These are phyloP conservation scores for Nephrotoma guestfalica DNA, from an alignment of 2,888 invertebrate species.

Conservation along the genomic window DNA sequence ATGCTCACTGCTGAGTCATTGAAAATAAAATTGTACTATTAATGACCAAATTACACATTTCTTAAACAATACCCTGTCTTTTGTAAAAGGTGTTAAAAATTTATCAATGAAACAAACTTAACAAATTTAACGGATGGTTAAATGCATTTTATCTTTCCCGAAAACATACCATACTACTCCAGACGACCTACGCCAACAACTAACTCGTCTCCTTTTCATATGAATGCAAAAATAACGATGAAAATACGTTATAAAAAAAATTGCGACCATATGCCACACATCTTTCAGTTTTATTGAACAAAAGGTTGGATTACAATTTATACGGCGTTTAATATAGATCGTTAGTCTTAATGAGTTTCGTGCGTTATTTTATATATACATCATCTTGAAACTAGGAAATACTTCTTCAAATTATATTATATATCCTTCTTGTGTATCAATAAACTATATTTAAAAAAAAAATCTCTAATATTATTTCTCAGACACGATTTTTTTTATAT, in stretches of 20 bases:
- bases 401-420: background rate
- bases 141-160: background rate
- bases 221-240: background rate
- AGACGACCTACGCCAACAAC: background rate
- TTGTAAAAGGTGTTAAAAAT: background rate
- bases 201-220: background rate
- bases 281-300: background rate
- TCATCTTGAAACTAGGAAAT: background rate
- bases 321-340: background rate
- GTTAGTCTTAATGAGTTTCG: background rate
- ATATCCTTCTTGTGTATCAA: background rate
- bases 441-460: background rate
- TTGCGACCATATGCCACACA: background rate
- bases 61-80: background rate
- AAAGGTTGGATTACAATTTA: background rate
- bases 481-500: slow-evolving; percentile 6
- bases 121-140: background rate
- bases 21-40: background rate
- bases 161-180: background rate
- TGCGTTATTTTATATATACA: background rate
- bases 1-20: background rate
- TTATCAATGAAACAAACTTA: background rate
- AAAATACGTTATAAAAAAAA: background rate
- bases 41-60: background rate
- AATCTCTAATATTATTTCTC: slow-evolving; percentile 6